Base-by-base conservation (phyloP, 1,140 invertebrate genomes). In the Nymphalis io region DNA sequence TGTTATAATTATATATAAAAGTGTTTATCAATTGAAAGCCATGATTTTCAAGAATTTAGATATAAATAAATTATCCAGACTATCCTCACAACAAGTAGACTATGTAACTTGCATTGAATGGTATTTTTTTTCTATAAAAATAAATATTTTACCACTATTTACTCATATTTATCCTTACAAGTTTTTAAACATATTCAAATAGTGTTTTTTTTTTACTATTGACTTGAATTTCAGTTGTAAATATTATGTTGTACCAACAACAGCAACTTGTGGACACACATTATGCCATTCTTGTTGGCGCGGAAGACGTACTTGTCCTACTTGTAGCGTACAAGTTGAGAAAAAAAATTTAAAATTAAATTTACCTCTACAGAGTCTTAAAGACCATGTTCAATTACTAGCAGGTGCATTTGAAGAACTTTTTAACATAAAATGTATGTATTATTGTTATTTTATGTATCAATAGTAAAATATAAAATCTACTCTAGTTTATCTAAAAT, bases 401-500 rank as follows among this genome's bases (percentile, higher is more conserved):
- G 58, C 62, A 60, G 68, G 82, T 53, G 48, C 68, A 40, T 85
- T 83, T 79, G 80, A 88, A 72, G 79, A 82, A 40, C 27, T 80
- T 33, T 89, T 88, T 70, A 77, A 88, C 11, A 74, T 85, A 20
- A 85, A 86, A 69, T 70, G 86, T 90, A 79, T 80, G 85, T 82
- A 64, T 38, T 60, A 27, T 18, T 16, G 62, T 40, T 46, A 18
- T 63, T 58, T 63, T 48, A 48, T 60, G 5, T 33, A 33, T n/a
- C 27, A 33, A 33, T 33, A n/a, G n/a, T n/a, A n/a, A n/a, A n/a
- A n/a, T n/a, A n/a, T n/a, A n/a, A n/a, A n/a, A n/a, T n/a, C n/a
- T n/a, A n/a, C n/a, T n/a, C n/a, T n/a, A n/a, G n/a, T n/a, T n/a
- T n/a, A n/a, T n/a, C n/a, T 39, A 39, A 15, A 42, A 42, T 15